Evolutionary conservation across 2,888 invertebrate species (phyloP), one percentile per base, ranked within the genome.

Genomic region (Drosophila mayaguana): DNA sequence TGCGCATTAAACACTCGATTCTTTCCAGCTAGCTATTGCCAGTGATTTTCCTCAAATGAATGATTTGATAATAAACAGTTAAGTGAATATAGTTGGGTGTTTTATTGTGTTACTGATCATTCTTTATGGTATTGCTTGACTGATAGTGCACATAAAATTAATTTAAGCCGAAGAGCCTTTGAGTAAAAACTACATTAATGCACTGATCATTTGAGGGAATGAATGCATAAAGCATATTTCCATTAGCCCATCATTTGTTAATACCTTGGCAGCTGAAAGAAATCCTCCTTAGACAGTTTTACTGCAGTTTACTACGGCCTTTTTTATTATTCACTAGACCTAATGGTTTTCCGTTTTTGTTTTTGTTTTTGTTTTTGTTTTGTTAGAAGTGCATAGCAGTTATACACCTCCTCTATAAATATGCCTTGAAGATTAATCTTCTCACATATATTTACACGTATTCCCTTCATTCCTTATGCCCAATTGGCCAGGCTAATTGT

Each of bases 401-500:
- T 18, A n/a, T 7, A 18, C 14, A 43, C 8, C 42, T 22, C 1
- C 28, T 20, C 9, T 56, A 20, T 20, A n/a, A 22, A 22, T 56
- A n/a, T 12, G 3, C 34, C 12, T 34, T 11, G 34, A 36, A 46
- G 45, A 45, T 36, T 57, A 36, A 46, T 25, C 45, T 36, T 8
- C n/a, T n/a, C 4, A 34, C 32, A 32, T 43, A 34, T 34, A n/a
- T 28, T 48, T 48, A 32, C 18, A 2, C 36, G 38, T 38, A 16
- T 38, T 40, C 38, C 48, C 59, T 48, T 48, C 8, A 48, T 53
- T 57, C 28, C 14, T 20, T 12, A 38, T n/a, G 43, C 57, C 32
- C 75, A 65, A 60, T 71, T 50, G 48, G 53, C 57, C 48, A 18
- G 51, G 53, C 60, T 69, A 61, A 61, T 60, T 66, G 46, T 66